Base-by-base conservation (phyloP, 2,888 invertebrate genomes). In the Antitype chi region DNA sequence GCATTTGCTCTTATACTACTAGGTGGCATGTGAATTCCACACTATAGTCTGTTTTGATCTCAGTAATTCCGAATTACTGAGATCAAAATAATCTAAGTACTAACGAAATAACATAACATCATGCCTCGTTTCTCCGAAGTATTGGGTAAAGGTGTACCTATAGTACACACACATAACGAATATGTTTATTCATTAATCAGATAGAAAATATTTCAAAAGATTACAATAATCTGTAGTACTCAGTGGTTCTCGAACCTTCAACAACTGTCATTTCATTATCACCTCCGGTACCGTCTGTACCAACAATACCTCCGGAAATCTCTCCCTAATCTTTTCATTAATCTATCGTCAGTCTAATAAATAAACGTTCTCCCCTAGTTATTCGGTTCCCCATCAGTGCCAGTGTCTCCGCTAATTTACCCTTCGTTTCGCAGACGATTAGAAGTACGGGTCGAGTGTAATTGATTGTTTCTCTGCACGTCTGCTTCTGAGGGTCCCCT, bases 371-470 rank as follows among this genome's bases (percentile, higher is more conserved):
- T 75, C 66, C 76, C 76, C 80, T 72, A 79, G 70, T 74, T 74
- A 70, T 66, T 76, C 23, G 47, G 76, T 80, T 66, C 79, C 79
- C 89, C 76, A 91, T 92, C 90, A 91, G 86, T 85, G 87, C 80
- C 93, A 92, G 91, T 89, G 93, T 92, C 92, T 89, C 85, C 82
- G 87, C 90, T 90, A 90, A 93, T 92, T 89, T 80, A 82, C 70
- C 81, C 73, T 70, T 85, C 86, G 78, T 89, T 91, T 90, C 86
- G 82, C 90, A 88, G 87, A 85, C 93, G 89, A 93, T 94, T 93
- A 91, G 87, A 70, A 71, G 70, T 76, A 59, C 63, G 73, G 66
- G 78, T 85, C 87, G 76, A 84, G 89, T 88, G 91, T 91, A 90
- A 90, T 89, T 89, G 89, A 93, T 92, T 88, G 93, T 87, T 81